These are phyloP conservation scores for Crotalus horridus DNA, from an alignment of 2,113 vertebrate species.

Conservation along the genomic window DNA sequence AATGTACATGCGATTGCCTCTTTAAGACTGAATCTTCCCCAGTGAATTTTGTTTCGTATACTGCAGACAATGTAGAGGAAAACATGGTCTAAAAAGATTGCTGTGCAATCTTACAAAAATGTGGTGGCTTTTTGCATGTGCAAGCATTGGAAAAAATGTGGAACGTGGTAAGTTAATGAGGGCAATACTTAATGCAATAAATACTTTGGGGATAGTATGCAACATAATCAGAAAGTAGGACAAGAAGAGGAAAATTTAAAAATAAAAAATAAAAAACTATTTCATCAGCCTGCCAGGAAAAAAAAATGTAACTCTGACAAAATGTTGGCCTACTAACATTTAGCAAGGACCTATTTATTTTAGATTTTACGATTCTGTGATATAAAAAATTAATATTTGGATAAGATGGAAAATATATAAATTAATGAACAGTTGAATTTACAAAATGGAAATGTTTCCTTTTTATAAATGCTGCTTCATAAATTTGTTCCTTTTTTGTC, in stretches of 20 bases:
- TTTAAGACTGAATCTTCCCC: background rate
- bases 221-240: background rate
- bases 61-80: background rate
- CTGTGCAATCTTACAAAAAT: background rate
- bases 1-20: background rate
- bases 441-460: background rate
- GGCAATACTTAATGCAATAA: background rate
- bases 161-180: background rate
- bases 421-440: background rate
- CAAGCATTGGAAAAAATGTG: background rate
- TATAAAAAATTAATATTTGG: background rate
- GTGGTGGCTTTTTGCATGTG: background rate
- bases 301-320: background rate
- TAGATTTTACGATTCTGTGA: background rate
- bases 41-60: background rate
- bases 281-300: background rate
- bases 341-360: background rate
- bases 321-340: background rate
- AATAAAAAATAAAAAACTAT: background rate
- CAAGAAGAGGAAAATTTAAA: background rate
- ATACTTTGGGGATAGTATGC: background rate
- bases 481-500: background rate
- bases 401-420: background rate
- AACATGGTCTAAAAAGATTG: background rate
- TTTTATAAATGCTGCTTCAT: background rate